These are phyloP conservation scores for Nestor notabilis DNA, from an alignment of 2,113 vertebrate genomes.

Conservation along the genomic window DNA sequence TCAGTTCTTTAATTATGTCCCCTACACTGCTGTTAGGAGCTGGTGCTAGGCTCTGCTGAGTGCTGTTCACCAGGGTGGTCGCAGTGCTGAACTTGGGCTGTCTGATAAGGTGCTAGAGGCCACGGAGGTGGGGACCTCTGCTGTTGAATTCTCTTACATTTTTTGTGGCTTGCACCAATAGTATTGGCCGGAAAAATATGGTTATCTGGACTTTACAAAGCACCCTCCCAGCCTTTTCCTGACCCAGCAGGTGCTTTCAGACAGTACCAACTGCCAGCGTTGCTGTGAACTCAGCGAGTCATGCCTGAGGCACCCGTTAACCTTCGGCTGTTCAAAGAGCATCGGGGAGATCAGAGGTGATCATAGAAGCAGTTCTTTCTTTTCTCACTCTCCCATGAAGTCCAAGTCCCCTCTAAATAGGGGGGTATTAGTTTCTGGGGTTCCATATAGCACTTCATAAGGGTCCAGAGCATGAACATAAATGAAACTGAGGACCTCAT, in stretches of 20 bases:
- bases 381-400: neutral
- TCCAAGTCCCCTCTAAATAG: neutral
- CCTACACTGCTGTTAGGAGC: neutral
- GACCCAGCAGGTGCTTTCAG: fast-evolving
- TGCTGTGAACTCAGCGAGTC: neutral
- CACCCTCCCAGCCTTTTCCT: neutral
- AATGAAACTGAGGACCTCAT: neutral
- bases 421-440: neutral
- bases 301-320: neutral
- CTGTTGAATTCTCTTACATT: neutral
- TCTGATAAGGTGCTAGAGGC: neutral
- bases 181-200: neutral
- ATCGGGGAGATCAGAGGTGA: neutral
- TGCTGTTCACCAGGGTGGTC: fast-evolving
- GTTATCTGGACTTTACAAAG: fast-evolving
- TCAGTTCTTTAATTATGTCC: fast-evolving
- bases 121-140: fast-evolving
- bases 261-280: neutral
- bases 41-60: fast-evolving
- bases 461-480: fast-evolving
- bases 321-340: neutral
- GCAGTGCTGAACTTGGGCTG: neutral
- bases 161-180: neutral
- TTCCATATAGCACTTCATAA: neutral
- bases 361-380: neutral